Conservation (phyloP, 2,797 vertebrate species). For the Morus bassanus region DNA sequence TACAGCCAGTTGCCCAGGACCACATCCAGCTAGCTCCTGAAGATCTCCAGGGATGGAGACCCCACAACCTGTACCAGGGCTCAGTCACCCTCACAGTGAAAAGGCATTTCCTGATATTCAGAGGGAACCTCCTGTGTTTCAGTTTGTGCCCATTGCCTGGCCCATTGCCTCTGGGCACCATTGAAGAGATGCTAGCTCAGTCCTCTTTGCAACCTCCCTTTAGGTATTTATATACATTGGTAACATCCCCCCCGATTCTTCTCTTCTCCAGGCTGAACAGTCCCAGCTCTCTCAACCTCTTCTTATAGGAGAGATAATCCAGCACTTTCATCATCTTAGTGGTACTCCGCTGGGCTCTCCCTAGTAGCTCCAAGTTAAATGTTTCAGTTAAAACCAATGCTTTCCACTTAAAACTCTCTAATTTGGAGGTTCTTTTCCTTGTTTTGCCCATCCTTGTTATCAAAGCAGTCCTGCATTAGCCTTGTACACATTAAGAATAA, state of each 20-base stretch:
- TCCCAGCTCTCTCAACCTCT: background rate
- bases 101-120: background rate
- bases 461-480: background rate
- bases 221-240: background rate
- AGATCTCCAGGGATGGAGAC: background rate
- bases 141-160: background rate
- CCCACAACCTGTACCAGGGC: background rate
- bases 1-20: background rate
- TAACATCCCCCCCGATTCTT: background rate
- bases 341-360: background rate
- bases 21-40: background rate
- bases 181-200: background rate
- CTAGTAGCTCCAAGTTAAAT: background rate
- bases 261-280: background rate
- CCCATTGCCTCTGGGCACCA: background rate
- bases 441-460: background rate
- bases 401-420: background rate
- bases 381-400: background rate
- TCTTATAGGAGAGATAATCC: background rate
- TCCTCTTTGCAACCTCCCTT: background rate
- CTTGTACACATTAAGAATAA: background rate
- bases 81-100: background rate
- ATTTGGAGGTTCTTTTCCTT: background rate
- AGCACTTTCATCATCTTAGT: background rate
- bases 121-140: background rate